Base-by-base conservation (phyloP, 2,888 invertebrate species). In the Heteromurus nitidus region DNA sequence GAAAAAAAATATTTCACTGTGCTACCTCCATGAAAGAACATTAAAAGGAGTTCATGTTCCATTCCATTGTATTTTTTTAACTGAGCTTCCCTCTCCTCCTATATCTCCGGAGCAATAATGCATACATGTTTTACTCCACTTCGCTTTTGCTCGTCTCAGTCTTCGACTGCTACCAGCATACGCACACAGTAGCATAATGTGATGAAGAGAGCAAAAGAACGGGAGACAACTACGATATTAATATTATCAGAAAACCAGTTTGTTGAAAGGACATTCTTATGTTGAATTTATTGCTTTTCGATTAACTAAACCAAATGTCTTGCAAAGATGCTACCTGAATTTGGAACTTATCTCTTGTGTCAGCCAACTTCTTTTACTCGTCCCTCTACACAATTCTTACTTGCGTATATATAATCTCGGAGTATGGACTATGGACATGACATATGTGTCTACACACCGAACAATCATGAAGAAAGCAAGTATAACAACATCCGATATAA, bases 251-350 rank as follows among this genome's bases (percentile, higher is more conserved):
- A 82, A 85, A 86, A 87, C 87, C 87, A 86, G 87, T 87, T 87
- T 85, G 86, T 85, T 87, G 85, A 87, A 87, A 87, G 86, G 87
- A 86, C 87, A 87, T 87, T 87, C 86, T 87, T 87, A 50, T 80
- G 84, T 80, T 83, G 85, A 84, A 87, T 87, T 87, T 87, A 87
- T 87, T 87, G 86, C 86, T 87, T 86, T 86, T 86, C 85, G 86
- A 87, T 86, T 86, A 84, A 86, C 86, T 82, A 82, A 85, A 83
- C 86, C 86, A 85, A 86, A 86, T 86, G 86, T 80, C 82, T 84
- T 68, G 83, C 82, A 77, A 82, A 86, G 82, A 76, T 85, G 86
- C 86, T 87, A 86, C 86, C 85, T 87, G 86, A 87, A 87, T 87
- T 87, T 84, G 82, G 80, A 80, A 82, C 67, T 85, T 55, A 79